Evolutionary conservation across 2,113 vertebrate genomes (phyloP), one percentile per base, ranked within the genome.

Genomic region (Hipposideros armiger): DNA sequence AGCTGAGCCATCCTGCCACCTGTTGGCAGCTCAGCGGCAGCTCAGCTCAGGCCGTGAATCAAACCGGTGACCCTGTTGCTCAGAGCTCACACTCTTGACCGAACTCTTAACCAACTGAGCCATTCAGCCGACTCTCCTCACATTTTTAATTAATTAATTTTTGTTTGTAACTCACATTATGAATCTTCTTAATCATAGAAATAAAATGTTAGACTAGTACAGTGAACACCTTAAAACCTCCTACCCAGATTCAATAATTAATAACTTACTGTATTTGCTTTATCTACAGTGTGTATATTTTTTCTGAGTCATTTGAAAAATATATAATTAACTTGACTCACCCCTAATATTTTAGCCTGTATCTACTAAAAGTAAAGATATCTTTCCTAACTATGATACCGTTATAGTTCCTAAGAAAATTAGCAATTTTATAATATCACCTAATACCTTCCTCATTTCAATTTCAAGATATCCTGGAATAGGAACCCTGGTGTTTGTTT

Each of bases 251-350:
- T 81, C 11, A 62, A 0, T 80, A 81, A 66, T 84, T 83, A 92
- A 62, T 58, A 81, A 89, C 70, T 70, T 94, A 76, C 32, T 72
- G 0, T 64, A 56, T 94, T 97, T 87, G 30, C n/a, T 85, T 91
- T 89, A 54, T 66, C 56, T 77, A 5, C 42, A 2, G 26, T 87
- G 8, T 77, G 7, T 89, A 10, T 89, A 40, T 88, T 83, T 95
- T 95, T 96, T 90, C 70, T 90, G 52, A 90, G 30, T 58, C 45
- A 72, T 62, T 78, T 94, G 62, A 89, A 88, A 91, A 86, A 45
- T 87, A 42, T 45, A 42, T 87, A 11, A 64, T 91, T 66, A 95
- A 84, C 30, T 40, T 76, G 40, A 56, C 10, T 32, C 45, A 36
- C 28, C 24, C 24, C 8, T 54, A 56, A 56, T 87, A 70, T 93